Conservation (phyloP, 1,140 invertebrate genomes). For the Heliconius nattereri region DNA sequence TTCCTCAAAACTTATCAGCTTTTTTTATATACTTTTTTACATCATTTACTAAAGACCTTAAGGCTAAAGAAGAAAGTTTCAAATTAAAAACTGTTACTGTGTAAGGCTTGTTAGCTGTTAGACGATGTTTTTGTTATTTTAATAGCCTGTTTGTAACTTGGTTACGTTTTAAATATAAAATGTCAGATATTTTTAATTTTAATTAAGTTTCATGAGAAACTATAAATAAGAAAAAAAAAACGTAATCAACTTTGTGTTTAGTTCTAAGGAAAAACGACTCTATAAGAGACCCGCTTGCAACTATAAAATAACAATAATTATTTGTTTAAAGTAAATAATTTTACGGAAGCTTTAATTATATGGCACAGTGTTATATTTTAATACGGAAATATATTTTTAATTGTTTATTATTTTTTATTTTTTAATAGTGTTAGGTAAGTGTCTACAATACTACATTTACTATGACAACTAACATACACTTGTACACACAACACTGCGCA, state of each 20-base stretch:
- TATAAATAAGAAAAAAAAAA: not conserved
- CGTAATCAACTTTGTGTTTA: slow-evolving; percentile 1
- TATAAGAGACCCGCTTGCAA: not conserved
- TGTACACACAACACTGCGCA: slow-evolving; percentile 19
- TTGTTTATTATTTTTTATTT: not conserved
- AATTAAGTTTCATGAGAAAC: not conserved
- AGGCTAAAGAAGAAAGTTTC: slow-evolving; percentile 32
- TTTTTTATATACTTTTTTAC: not conserved
- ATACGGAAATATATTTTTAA: not conserved
- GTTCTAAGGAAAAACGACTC: not conserved
- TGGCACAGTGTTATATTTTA: not conserved
- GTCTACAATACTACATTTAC: not conserved
- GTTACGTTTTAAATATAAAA: slow-evolving; percentile 25
- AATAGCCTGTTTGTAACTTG: slow-evolving; percentile 18
- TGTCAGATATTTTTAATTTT: not conserved
- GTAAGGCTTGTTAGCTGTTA: slow-evolving; percentile 19
- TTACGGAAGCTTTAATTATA: not conserved
- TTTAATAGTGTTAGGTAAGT: not conserved
- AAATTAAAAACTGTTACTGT: slow-evolving; percentile 23
- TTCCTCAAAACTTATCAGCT: slow-evolving; percentile 25
- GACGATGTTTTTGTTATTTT: slow-evolving; percentile 21
- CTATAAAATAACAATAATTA: not conserved
- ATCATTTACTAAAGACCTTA: slow-evolving; percentile 16
- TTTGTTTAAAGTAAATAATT: not conserved
- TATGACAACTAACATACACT: not conserved